phyloP scores from a whole-genome alignment of 2,797 vertebrate species.

The Bufotes viridis region DNA sequence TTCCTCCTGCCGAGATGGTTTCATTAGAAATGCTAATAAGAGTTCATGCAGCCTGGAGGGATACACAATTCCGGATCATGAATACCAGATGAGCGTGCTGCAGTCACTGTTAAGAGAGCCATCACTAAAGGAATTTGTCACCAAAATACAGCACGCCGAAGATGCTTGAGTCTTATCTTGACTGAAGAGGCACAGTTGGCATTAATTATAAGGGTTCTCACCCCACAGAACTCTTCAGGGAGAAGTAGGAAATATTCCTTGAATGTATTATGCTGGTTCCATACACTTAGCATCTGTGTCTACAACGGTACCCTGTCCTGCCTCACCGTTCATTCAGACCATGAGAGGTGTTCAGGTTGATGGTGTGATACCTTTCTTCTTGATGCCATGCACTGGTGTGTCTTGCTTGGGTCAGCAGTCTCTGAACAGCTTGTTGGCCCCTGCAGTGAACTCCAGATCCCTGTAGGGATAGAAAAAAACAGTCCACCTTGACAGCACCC shows the following conservation, averaged over 20 bases:
- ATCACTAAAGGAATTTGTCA: slow-evolving; percentile 42
- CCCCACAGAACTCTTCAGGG: not conserved
- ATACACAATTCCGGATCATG: slow-evolving; percentile 33
- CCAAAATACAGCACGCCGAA: not conserved
- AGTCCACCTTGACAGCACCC: too few relatives aligned
- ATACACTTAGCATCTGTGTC: not conserved
- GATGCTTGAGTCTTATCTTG: slow-evolving; percentile 31
- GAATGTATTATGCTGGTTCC: not conserved
- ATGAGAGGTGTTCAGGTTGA: too few relatives aligned
- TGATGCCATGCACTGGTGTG: too few relatives aligned
- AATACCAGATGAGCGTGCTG: slow-evolving; percentile 46
- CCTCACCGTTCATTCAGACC: too few relatives aligned
- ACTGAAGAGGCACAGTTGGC: slow-evolving; percentile 26
- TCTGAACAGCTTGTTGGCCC: too few relatives aligned
- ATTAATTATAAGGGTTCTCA: slow-evolving; percentile 17
- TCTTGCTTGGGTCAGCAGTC: too few relatives aligned
- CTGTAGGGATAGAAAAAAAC: too few relatives aligned
- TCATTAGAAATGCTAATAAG: slow-evolving; percentile 54
- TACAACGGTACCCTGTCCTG: too few relatives aligned
- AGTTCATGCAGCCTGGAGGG: slow-evolving; percentile 33
- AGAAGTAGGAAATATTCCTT: not conserved
- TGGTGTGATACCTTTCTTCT: too few relatives aligned
- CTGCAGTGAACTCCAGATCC: too few relatives aligned
- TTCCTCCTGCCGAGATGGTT: slow-evolving; percentile 24
- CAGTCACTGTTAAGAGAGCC: slow-evolving; percentile 19